Percentiles rank a stretch among this genome's conserved stretches.
Evolutionary conservation across 2,113 vertebrate species (phyloP).

Genomic region (Ariopsis seemanni): DNA sequence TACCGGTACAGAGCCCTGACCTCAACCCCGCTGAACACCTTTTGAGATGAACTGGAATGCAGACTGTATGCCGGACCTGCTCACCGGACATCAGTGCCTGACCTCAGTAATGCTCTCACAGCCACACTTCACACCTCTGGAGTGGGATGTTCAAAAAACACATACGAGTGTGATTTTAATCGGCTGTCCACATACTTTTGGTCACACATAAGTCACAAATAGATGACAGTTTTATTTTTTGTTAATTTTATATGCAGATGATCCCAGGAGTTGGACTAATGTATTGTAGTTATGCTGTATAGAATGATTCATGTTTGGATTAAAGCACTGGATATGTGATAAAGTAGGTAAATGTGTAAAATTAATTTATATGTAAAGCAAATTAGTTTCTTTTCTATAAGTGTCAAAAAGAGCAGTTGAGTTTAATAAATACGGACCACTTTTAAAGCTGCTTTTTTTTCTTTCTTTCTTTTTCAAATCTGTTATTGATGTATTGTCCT

Average conservation of each 20-base stretch:
- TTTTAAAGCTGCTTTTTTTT: neutral
- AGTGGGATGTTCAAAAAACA: neutral
- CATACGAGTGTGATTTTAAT: neutral
- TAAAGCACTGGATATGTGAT: neutral
- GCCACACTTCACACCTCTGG: neutral
- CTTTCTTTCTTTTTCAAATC: neutral
- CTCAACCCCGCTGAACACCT: neutral
- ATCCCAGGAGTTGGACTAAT: neutral
- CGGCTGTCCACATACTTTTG: neutral
- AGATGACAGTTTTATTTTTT: neutral
- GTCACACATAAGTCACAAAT: neutral
- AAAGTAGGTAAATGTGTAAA: neutral
- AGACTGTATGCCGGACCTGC: neutral
- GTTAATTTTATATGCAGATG: neutral
- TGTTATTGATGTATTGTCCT: neutral
- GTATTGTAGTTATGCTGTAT: neutral
- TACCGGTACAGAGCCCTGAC: neutral
- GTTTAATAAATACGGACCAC: slow-evolving; percentile 14
- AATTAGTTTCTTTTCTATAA: neutral
- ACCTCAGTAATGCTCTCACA: neutral
- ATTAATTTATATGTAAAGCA: neutral
- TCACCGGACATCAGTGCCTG: neutral
- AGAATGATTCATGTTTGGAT: neutral
- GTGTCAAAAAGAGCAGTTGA: neutral
- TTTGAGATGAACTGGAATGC: neutral